phyloP scores from a whole-genome alignment of 2,113 vertebrate species.

The Rhegmatorhina hoffmannsi region DNA sequence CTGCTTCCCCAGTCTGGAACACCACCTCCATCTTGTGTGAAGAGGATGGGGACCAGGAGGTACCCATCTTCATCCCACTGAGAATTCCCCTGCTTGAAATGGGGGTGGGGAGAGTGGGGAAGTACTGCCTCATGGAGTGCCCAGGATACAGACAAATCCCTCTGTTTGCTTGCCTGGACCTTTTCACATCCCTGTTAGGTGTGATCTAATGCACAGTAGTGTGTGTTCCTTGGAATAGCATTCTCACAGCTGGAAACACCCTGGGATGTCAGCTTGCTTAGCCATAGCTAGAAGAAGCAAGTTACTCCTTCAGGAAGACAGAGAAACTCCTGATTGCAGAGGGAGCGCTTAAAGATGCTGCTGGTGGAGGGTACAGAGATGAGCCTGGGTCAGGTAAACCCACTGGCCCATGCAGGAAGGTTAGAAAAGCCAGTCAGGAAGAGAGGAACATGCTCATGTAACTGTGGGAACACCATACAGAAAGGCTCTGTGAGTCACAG shows the following conservation, averaged over 20 bases:
- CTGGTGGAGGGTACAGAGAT: neutral
- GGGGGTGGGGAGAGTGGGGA: fast-evolving
- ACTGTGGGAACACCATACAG: neutral
- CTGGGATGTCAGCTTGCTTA: neutral
- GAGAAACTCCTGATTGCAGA: neutral
- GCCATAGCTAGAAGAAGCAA: neutral
- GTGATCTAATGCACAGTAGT: neutral
- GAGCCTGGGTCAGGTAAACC: neutral
- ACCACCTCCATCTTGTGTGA: neutral
- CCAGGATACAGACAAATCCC: neutral
- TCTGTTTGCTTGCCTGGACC: neutral
- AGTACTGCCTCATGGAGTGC: neutral
- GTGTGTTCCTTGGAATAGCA: neutral
- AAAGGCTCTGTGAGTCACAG: neutral
- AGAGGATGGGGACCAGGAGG: neutral
- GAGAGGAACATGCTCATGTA: neutral
- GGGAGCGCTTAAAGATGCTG: neutral
- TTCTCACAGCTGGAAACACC: neutral
- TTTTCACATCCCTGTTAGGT: neutral
- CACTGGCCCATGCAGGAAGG: neutral
- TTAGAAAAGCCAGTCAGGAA: neutral
- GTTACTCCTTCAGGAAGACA: neutral
- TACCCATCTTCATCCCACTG: neutral
- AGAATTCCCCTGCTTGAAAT: neutral
- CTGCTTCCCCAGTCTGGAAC: neutral